Evolutionary conservation across 2,113 vertebrate genomes (phyloP).

Genomic region (Raja brachyura): DNA sequence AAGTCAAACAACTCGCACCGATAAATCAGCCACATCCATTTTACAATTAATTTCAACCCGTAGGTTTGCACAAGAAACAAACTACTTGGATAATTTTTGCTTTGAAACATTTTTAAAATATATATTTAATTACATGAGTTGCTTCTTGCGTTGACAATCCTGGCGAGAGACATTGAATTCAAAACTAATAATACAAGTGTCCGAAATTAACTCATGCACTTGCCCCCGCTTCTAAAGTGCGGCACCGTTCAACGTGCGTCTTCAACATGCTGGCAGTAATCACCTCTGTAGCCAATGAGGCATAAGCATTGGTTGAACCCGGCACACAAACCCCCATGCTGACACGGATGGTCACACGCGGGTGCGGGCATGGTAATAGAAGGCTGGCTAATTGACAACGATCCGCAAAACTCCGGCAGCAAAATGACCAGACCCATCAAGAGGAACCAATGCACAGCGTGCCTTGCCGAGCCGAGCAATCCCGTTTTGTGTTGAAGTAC

Average conservation of each 20-base stretch:
- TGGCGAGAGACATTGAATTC: neutral
- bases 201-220: neutral
- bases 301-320: slow-evolving; percentile 73
- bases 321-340: slow-evolving; percentile 67
- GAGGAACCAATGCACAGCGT: too few relatives aligned
- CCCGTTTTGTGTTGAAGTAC: neutral
- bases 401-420: neutral
- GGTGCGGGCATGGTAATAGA: too few relatives aligned
- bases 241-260: neutral
- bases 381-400: too few relatives aligned
- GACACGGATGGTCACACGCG: slow-evolving; percentile 63
- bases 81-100: neutral
- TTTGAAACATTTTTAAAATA: too few relatives aligned
- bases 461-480: too few relatives aligned
- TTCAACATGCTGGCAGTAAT: slow-evolving; percentile 73
- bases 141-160: neutral
- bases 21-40: neutral
- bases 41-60: neutral
- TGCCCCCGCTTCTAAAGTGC: neutral
- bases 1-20: neutral
- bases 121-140: neutral
- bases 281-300: slow-evolving; percentile 68
- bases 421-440: neutral
- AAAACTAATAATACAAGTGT: neutral
- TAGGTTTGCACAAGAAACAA: neutral